These are phyloP conservation scores for Palythoa grandis DNA, from an alignment of 92 coral and sea anemone species.

Conservation along the genomic window DNA sequence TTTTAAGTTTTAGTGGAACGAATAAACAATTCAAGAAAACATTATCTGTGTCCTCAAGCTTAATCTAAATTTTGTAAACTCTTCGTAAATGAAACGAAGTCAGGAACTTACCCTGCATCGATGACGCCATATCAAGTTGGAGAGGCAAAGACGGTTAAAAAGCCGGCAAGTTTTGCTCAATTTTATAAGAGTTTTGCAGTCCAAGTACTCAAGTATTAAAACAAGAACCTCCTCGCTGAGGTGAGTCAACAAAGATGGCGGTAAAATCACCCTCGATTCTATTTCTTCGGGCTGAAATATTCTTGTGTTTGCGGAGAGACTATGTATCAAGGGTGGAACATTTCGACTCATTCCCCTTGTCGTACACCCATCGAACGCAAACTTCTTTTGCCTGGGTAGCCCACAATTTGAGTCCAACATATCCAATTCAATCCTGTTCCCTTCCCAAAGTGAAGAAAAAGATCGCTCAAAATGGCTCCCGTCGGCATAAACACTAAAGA, in stretches of 20 bases:
- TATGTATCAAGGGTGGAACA: conserved; percentile 80
- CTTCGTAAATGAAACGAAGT: conserved; percentile 53
- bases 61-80: conserved; percentile 30
- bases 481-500: conserved; percentile 91
- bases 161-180: conserved; percentile 98
- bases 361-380: conserved; percentile 62
- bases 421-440: conserved; percentile 69
- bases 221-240: conserved; percentile 99
- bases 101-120: conserved; percentile 95
- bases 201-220: conserved; percentile 97
- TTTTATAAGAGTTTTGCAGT: conserved; percentile 95
- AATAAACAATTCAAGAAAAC: conserved; percentile 2
- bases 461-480: conserved; percentile 73
- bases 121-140: conserved; percentile 99
- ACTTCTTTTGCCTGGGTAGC: conserved; percentile 87
- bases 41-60: conserved; percentile 22
- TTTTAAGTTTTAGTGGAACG: neutral
- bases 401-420: conserved; percentile 92
- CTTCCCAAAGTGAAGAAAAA: conserved; percentile 63
- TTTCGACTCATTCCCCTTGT: conserved; percentile 63
- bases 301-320: conserved; percentile 88
- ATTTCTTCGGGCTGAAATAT: conserved; percentile 96
- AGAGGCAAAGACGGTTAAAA: conserved; percentile 97
- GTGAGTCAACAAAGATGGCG: conserved; percentile 91
- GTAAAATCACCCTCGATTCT: conserved; percentile 88